A percentile compares a stretch with the other conserved stretches of the same genome.
Evolutionary conservation across 2,113 vertebrate species (phyloP).

Genomic region (Odobenus rosmarus): DNA sequence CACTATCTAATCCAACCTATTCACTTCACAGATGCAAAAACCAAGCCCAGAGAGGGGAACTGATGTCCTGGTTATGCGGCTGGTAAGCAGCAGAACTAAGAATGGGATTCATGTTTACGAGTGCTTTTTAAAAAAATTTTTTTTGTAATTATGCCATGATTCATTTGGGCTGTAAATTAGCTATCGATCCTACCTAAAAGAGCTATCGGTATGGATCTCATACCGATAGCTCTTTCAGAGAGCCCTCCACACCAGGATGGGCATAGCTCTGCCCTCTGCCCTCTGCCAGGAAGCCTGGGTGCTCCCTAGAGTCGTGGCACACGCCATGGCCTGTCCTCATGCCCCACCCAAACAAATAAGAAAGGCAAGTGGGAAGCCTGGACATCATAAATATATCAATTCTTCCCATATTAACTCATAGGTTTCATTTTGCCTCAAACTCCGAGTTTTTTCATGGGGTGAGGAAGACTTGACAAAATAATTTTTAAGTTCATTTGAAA

Average conservation of each 20-base stretch:
- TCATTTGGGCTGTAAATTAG: conserved; percentile 47
- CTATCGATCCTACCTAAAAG: no score
- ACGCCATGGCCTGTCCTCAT: neutral
- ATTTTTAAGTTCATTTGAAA: conserved; percentile 1
- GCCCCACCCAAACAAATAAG: no score
- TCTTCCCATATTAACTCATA: neutral
- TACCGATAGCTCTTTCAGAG: neutral
- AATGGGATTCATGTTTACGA: neutral
- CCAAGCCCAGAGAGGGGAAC: neutral
- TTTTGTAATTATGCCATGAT: neutral
- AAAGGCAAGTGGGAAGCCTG: neutral
- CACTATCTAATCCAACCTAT: neutral
- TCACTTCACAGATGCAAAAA: neutral
- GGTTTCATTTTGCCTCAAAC: neutral
- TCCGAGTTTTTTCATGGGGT: neutral
- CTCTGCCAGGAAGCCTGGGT: neutral
- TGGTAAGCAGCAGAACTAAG: neutral
- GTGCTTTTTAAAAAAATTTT: neutral
- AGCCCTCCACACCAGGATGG: neutral
- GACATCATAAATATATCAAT: neutral
- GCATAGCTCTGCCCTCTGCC: neutral
- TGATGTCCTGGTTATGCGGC: neutral
- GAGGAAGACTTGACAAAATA: neutral
- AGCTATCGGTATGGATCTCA: neutral
- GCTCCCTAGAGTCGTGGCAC: accelerated